Conservation (phyloP, 1,140 invertebrate genomes). For the Doryteuthis pealeii region DNA sequence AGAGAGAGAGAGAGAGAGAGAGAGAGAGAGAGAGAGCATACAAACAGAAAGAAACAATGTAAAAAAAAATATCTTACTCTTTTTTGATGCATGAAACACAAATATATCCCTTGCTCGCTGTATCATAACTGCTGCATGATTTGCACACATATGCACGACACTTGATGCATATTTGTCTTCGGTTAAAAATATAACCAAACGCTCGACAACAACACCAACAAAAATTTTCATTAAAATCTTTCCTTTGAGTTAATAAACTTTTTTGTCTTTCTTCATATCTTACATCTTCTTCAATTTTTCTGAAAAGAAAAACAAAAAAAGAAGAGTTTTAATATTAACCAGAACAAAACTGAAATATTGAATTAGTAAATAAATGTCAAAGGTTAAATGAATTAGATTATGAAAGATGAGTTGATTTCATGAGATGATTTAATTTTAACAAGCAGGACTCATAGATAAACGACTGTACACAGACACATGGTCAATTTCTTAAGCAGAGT, state of each 20-base stretch:
- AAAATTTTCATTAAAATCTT: constrained; percentile 56
- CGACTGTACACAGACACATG: no score
- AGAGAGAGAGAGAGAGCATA: not conserved
- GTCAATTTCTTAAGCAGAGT: no score
- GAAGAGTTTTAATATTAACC: not conserved
- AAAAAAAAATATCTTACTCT: constrained; percentile 28
- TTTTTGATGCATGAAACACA: constrained; percentile 46
- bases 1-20: not conserved
- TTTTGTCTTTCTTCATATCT: constrained; percentile 46
- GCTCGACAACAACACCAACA: constrained; percentile 56
- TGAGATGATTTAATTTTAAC: no score
- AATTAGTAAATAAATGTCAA: not conserved
- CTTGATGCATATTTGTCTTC: constrained; percentile 39
- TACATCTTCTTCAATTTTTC: constrained; percentile 53
- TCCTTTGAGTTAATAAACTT: constrained; percentile 42
- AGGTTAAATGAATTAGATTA: no score
- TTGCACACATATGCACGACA: constrained; percentile 50
- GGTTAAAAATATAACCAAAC: constrained; percentile 53
- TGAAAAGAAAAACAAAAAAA: constrained; percentile 34
- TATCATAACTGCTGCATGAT: constrained; percentile 38
- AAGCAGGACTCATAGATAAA: no score
- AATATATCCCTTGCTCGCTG: constrained; percentile 36
- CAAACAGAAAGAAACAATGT: no score
- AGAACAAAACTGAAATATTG: not conserved
- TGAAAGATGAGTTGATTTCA: no score